A percentile compares a stretch with the other conserved stretches of the same genome.
Evolutionary conservation across 2,113 vertebrate genomes (phyloP).

Genomic region (Sapayoa aenigma): DNA sequence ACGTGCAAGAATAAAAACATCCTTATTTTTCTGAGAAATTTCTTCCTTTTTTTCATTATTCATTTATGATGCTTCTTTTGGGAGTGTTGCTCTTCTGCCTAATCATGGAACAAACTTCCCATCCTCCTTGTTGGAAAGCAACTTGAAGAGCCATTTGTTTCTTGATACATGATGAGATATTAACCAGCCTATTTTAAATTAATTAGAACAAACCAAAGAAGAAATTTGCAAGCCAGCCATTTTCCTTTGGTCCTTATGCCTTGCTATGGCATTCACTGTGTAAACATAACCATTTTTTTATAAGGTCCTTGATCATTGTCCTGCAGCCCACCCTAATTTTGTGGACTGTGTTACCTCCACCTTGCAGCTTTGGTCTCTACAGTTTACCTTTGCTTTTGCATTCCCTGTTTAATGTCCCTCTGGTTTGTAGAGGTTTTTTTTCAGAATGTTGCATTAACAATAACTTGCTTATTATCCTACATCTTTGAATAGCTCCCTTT

Average conservation of each 20-base stretch:
- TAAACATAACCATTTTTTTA: not conserved
- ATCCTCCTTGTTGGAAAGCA: accelerated
- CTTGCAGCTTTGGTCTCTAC: not conserved
- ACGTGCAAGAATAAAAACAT: not conserved
- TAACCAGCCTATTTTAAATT: not conserved
- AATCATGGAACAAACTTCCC: not conserved
- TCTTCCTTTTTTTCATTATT: not conserved
- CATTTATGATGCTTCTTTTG: not conserved
- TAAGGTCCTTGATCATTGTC: not conserved
- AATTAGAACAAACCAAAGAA: not conserved
- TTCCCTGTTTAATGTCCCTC: not conserved
- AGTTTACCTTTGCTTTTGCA: not conserved
- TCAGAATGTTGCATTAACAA: not conserved
- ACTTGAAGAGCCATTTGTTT: not conserved
- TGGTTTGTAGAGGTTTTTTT: not conserved
- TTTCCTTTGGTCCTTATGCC: not conserved
- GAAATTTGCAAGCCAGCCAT: not conserved
- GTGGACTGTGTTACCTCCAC: not conserved
- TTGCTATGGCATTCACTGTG: not conserved
- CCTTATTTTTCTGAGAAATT: not conserved
- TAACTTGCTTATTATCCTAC: not conserved
- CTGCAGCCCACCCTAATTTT: not conserved
- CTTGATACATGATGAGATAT: not conserved
- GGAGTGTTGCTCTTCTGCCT: not conserved
- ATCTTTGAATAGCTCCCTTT: not conserved